A percentile compares a stretch with the other conserved stretches of the same genome.
Evolutionary conservation across 2,113 vertebrate genomes (phyloP).

Genomic region (Camelus bactrianus): DNA sequence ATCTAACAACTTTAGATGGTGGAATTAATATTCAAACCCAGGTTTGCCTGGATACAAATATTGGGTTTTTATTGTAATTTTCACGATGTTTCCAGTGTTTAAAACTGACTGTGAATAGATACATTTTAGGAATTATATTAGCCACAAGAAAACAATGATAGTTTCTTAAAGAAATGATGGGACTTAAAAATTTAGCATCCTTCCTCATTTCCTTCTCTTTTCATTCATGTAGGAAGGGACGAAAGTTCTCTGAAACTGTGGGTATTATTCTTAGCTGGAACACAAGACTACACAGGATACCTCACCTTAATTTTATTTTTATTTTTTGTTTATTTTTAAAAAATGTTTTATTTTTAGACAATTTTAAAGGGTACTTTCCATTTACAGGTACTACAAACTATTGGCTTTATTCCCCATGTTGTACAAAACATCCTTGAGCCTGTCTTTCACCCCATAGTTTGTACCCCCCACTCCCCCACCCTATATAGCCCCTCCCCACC

Average conservation of each 20-base stretch:
- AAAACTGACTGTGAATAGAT: background rate
- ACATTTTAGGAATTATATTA: background rate
- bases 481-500: too few species aligned
- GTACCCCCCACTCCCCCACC: too few species aligned
- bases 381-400: too few species aligned
- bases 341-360: too few species aligned
- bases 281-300: background rate
- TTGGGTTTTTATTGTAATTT: background rate
- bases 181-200: background rate
- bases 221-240: background rate
- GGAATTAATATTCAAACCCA: background rate
- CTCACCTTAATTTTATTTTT: background rate
- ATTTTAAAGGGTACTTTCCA: too few species aligned
- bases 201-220: background rate
- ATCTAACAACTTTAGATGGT: background rate
- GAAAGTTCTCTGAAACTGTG: background rate
- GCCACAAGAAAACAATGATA: background rate
- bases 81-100: background rate
- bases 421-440: too few species aligned
- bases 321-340: background rate
- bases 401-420: too few species aligned
- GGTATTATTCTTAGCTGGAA: background rate
- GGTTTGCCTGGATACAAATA: background rate
- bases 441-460: too few species aligned
- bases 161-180: background rate